phyloP scores from a whole-genome alignment of 2,797 vertebrate genomes.

The Sarcoramphus papa region DNA sequence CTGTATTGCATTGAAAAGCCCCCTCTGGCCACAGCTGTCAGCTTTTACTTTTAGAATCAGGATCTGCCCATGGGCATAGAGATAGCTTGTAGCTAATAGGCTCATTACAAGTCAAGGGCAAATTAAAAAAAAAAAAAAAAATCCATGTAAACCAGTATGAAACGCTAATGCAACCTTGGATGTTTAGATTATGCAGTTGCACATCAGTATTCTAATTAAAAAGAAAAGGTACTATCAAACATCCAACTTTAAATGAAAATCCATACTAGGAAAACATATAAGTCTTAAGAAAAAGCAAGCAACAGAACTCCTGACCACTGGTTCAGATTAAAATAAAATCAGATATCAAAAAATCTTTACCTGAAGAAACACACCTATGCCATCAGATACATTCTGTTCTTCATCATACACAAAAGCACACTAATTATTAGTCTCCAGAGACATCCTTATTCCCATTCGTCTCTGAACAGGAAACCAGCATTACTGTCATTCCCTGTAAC shows the following conservation, averaged over 20 bases:
- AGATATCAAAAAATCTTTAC: neutral
- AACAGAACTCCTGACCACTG: neutral
- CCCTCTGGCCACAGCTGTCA: constrained; percentile 65
- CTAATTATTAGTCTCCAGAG: neutral
- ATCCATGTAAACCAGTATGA: constrained; percentile 45
- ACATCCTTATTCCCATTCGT: neutral
- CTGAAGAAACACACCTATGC: neutral
- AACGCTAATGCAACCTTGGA: constrained; percentile 18
- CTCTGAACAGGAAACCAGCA: neutral
- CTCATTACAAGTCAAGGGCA: constrained; percentile 82
- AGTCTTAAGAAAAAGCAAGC: neutral
- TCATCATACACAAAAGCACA: neutral
- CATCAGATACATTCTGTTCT: neutral
- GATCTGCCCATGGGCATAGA: constrained; percentile 47
- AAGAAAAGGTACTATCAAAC: neutral
- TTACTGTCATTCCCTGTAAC: neutral
- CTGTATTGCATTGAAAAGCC: constrained; percentile 29
- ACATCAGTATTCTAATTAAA: neutral
- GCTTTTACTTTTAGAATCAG: constrained; percentile 53
- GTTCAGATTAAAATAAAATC: neutral
- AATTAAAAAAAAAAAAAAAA: constrained; percentile 44
- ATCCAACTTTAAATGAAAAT: constrained; percentile 1
- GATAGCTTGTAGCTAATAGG: constrained; percentile 70
- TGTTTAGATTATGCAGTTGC: neutral
- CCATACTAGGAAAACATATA: neutral